Conservation (phyloP, 2,797 vertebrate genomes). For the Carapus acus region DNA sequence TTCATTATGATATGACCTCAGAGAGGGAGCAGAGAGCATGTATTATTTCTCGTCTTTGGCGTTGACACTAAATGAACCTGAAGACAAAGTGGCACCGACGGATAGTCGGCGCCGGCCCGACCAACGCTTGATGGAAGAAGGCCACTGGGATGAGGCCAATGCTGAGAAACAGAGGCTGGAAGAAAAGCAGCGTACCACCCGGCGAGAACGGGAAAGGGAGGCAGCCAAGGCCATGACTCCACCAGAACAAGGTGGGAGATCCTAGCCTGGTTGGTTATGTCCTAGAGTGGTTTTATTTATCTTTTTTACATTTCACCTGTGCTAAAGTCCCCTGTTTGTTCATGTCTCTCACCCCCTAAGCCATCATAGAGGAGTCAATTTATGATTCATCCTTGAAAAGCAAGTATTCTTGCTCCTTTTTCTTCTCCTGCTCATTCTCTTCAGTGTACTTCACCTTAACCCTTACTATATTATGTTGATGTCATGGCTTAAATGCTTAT, state of each 20-base stretch:
- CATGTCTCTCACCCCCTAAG: slow-evolving; percentile 61
- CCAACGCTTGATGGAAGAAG: slow-evolving; percentile 92
- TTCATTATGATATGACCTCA: too few relatives aligned
- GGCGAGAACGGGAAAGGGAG: slow-evolving; percentile 83
- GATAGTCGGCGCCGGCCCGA: slow-evolving; percentile 89
- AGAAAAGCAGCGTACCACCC: slow-evolving; percentile 84
- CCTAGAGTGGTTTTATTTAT: neutral
- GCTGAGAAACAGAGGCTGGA: slow-evolving; percentile 91
- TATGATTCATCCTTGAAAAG: slow-evolving; percentile 74
- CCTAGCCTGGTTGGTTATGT: slow-evolving; percentile 18
- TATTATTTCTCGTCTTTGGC: slow-evolving; percentile 95
- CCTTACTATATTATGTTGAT: too few relatives aligned
- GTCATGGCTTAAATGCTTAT: too few relatives aligned
- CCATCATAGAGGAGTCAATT: slow-evolving; percentile 69
- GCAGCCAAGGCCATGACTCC: slow-evolving; percentile 65
- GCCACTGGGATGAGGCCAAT: slow-evolving; percentile 92
- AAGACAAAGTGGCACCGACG: slow-evolving; percentile 82
- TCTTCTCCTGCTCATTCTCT: slow-evolving; percentile 13
- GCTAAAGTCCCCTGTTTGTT: slow-evolving; percentile 18
- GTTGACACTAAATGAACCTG: slow-evolving; percentile 83
- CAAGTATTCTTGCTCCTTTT: slow-evolving; percentile 67
- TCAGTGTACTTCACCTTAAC: too few relatives aligned
- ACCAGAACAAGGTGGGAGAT: slow-evolving; percentile 77
- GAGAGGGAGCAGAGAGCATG: slow-evolving; percentile 93
- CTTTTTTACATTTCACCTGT: slow-evolving; percentile 6